Conservation (phyloP, 2,888 invertebrate species). For the Frankliniella intonsa region DNA sequence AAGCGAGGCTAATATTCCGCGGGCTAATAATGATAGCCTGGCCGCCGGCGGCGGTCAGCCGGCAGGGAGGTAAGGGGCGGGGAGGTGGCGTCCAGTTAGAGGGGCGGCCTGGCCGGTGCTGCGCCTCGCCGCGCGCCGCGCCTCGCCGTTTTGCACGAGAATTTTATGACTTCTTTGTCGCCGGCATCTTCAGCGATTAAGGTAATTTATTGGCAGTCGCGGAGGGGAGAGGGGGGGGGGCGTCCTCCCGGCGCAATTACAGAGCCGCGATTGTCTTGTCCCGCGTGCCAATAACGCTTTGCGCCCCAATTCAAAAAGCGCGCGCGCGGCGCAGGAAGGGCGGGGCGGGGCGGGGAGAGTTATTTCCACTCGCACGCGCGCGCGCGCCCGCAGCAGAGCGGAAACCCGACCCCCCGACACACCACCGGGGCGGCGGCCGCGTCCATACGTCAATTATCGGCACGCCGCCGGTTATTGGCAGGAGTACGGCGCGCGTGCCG, state of each 20-base stretch:
- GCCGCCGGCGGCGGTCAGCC: not conserved
- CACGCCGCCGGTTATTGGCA: too few relatives aligned
- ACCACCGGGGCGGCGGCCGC: too few relatives aligned
- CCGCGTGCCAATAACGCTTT: not conserved
- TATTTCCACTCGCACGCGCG: too few relatives aligned
- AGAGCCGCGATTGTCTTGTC: not conserved
- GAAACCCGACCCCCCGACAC: too few relatives aligned
- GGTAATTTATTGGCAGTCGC: not conserved
- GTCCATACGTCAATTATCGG: too few relatives aligned
- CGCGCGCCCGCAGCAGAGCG: too few relatives aligned
- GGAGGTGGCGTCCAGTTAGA: not conserved
- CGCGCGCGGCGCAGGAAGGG: not conserved
- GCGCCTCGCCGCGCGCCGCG: not conserved
- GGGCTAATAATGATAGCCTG: not conserved
- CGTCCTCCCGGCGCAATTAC: not conserved
- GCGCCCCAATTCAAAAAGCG: not conserved
- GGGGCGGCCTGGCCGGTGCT: not conserved
- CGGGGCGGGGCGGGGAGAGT: not conserved
- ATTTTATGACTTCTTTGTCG: conserved; percentile 17
- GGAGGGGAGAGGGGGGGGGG: not conserved
- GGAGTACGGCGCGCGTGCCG: too few relatives aligned
- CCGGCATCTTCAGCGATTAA: not conserved
- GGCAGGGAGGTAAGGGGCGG: too few relatives aligned
- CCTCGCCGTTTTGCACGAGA: not conserved
- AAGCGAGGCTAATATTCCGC: too few relatives aligned